Percentiles rank a stretch among this genome's conserved stretches.
These are phyloP conservation scores for Brachirus orientalis DNA, from an alignment of 2,113 vertebrate species.

Conservation along the genomic window DNA sequence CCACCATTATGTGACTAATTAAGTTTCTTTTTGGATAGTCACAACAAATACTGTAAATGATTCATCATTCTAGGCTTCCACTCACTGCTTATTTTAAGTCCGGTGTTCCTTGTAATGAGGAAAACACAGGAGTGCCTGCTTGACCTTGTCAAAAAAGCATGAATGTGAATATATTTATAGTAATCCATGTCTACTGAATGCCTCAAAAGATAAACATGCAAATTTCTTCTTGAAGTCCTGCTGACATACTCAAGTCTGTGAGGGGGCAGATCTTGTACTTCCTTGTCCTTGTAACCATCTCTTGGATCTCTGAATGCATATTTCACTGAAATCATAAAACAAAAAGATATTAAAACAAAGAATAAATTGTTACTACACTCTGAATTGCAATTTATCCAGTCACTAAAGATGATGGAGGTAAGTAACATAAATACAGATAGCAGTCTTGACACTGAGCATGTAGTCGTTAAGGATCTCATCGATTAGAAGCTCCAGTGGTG, in stretches of 20 bases:
- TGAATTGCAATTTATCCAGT: no score
- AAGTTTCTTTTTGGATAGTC: no score
- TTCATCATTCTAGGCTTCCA: not conserved
- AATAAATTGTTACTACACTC: not conserved
- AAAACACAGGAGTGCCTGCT: not conserved
- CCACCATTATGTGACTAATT: no score
- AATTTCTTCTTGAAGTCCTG: not conserved
- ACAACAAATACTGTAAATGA: not conserved
- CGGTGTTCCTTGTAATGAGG: not conserved
- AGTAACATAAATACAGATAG: constrained; percentile 80
- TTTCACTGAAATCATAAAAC: constrained; percentile 80
- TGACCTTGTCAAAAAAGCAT: not conserved
- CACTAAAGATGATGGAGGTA: not conserved
- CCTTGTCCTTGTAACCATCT: constrained; percentile 74
- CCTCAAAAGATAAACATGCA: not conserved
- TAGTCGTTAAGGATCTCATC: constrained; percentile 90
- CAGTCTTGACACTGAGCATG: constrained; percentile 85
- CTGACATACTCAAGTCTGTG: constrained; percentile 87
- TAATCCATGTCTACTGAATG: not conserved
- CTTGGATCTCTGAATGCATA: constrained; percentile 85
- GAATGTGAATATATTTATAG: no score
- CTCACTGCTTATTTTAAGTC: not conserved
- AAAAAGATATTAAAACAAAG: not conserved
- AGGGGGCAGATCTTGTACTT: constrained; percentile 64
- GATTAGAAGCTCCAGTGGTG: constrained; percentile 72